phyloP scores from a whole-genome alignment of 1,140 invertebrate genomes.

The Drosophila sproati region DNA sequence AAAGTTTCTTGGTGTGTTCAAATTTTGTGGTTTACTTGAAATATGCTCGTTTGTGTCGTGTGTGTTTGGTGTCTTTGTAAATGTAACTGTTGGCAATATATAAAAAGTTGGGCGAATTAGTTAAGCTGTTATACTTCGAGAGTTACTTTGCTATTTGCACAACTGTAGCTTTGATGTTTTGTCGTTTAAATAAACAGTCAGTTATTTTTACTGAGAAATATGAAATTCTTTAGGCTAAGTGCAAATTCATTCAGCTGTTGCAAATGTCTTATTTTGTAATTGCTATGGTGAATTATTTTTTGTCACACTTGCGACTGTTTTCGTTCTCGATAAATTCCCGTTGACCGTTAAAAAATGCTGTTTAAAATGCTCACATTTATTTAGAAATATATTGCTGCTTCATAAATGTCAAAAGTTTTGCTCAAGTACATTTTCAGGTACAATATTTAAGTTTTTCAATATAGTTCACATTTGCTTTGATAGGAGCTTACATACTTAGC shows the following conservation, averaged over 20 bases:
- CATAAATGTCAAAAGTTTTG: background rate
- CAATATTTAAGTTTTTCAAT: too few species aligned
- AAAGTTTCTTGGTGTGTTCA: slow-evolving; percentile 47
- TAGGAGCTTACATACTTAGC: too few species aligned
- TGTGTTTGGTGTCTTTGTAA: slow-evolving; percentile 8
- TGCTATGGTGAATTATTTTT: slow-evolving; percentile 12
- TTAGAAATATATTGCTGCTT: background rate
- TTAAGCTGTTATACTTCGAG: slow-evolving; percentile 42
- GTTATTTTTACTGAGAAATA: background rate
- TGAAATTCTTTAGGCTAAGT: background rate
- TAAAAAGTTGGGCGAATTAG: slow-evolving; percentile 20
- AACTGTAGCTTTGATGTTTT: slow-evolving; percentile 52
- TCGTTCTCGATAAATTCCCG: background rate
- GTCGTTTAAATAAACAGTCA: slow-evolving; percentile 54
- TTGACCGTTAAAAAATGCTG: background rate
- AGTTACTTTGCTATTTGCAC: slow-evolving; percentile 46
- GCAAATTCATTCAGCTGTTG: slow-evolving; percentile 25
- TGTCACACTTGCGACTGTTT: slow-evolving; percentile 9
- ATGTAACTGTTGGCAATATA: slow-evolving; percentile 36
- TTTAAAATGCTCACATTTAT: background rate
- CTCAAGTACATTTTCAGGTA: background rate
- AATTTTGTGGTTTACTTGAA: slow-evolving; percentile 34
- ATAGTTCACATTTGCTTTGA: background rate
- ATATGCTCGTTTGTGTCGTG: slow-evolving; percentile 19
- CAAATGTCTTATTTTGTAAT: slow-evolving; percentile 23